Percentiles rank a stretch among this genome's conserved stretches.
Evolutionary conservation across 2,113 vertebrate genomes (phyloP).

Genomic region (Lonchura striata): DNA sequence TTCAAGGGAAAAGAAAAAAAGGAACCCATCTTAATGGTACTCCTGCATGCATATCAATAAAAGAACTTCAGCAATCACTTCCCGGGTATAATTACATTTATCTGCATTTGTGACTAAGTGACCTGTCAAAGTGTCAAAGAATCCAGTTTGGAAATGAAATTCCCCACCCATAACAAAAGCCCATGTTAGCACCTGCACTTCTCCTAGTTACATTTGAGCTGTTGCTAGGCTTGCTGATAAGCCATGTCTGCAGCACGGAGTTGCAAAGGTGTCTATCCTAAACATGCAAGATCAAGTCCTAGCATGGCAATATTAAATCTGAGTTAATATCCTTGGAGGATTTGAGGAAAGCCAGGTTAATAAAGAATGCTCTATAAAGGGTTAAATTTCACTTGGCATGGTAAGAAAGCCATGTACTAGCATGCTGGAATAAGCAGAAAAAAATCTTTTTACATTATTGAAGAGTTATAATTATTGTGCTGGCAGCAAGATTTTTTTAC

Average conservation of each 20-base stretch:
- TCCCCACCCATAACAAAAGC: background rate
- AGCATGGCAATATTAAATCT: background rate
- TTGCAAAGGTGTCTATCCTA: background rate
- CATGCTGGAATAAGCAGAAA: background rate
- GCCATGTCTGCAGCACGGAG: background rate
- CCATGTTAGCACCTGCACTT: background rate
- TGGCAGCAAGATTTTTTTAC: background rate
- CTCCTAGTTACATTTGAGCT: background rate
- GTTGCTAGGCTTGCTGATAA: background rate
- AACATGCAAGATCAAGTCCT: background rate
- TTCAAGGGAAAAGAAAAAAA: background rate
- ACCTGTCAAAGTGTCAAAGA: constrained; percentile 57
- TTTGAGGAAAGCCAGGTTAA: background rate
- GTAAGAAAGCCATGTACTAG: background rate
- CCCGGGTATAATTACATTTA: constrained; percentile 46
- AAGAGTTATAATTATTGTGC: background rate
- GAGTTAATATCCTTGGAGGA: background rate
- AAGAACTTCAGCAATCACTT: constrained; percentile 43
- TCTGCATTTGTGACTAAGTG: constrained; percentile 46
- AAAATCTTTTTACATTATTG: background rate
- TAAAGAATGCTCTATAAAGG: background rate
- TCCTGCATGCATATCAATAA: constrained; percentile 40
- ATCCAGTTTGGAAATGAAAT: background rate
- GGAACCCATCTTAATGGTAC: background rate
- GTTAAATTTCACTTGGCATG: background rate